These are phyloP conservation scores for Gymnarchus niloticus DNA, from an alignment of 2,113 vertebrate genomes.

Conservation along the genomic window DNA sequence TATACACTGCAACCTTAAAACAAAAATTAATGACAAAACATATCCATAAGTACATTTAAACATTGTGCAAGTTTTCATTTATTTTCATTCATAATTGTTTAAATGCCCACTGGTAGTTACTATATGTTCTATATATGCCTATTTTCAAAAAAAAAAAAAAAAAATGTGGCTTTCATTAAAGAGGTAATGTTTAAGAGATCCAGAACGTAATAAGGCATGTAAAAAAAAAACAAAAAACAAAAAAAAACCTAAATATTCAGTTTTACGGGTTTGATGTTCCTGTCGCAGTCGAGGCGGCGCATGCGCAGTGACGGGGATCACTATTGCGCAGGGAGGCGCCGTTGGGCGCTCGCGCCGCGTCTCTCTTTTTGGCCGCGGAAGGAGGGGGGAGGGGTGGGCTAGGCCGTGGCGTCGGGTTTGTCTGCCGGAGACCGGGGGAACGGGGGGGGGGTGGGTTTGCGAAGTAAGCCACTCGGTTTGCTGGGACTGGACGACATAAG, in stretches of 20 bases:
- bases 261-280: not conserved
- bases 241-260: no score
- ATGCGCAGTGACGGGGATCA: slow-evolving; percentile 47
- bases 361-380: slow-evolving; percentile 43
- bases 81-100: not conserved
- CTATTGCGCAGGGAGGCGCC: slow-evolving; percentile 62
- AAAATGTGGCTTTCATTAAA: not conserved
- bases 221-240: not conserved
- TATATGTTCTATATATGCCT: not conserved
- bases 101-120: not conserved
- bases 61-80: not conserved
- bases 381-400: slow-evolving; percentile 43
- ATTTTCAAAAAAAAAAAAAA: not conserved
- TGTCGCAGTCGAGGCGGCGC: slow-evolving; percentile 43
- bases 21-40: slow-evolving; percentile 1
- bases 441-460: no score
- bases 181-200: not conserved
- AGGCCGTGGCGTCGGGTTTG: slow-evolving; percentile 46
- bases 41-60: no score
- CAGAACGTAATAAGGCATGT: not conserved
- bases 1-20: not conserved
- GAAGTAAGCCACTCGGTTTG: slow-evolving; percentile 36
- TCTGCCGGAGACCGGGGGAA: slow-evolving; percentile 37
- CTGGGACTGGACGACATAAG: slow-evolving; percentile 24
- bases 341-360: slow-evolving; percentile 25